Evolutionary conservation across 2,888 invertebrate species (phyloP).

Genomic region (Muscina levida): DNA sequence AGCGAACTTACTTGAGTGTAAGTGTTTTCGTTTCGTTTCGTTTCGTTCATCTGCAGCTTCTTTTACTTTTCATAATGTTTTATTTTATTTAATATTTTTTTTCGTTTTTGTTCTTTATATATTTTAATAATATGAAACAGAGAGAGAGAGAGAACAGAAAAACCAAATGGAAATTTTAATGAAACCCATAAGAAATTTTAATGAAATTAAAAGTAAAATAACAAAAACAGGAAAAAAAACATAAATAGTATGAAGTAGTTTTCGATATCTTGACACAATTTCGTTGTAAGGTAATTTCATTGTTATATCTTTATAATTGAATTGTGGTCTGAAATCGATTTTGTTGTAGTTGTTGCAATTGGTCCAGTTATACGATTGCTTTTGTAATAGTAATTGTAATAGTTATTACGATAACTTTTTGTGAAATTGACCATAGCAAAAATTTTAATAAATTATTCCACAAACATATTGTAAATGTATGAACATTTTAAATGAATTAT

Average conservation of each 20-base stretch:
- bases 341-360: not conserved
- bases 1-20: conserved; percentile 19
- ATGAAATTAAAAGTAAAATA: conserved; percentile 21
- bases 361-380: too few relatives aligned
- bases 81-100: not conserved
- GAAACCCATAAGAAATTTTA: conserved; percentile 1
- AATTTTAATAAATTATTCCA: not conserved
- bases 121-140: conserved; percentile 25
- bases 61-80: not conserved
- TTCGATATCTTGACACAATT: not conserved
- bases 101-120: not conserved
- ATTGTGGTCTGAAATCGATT: not conserved
- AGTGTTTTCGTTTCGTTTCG: too few relatives aligned
- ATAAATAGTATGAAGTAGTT: not conserved
- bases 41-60: too few relatives aligned
- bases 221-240: not conserved
- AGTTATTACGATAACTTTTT: too few relatives aligned
- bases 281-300: not conserved
- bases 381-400: too few relatives aligned
- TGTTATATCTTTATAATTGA: conserved; percentile 4
- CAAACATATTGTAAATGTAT: not conserved
- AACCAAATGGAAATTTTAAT: not conserved
- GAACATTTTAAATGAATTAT: conserved; percentile 11
- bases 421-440: not conserved
- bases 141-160: not conserved